Evolutionary conservation across 2,113 vertebrate species (phyloP).

Genomic region (Sclerurus mexicanus): DNA sequence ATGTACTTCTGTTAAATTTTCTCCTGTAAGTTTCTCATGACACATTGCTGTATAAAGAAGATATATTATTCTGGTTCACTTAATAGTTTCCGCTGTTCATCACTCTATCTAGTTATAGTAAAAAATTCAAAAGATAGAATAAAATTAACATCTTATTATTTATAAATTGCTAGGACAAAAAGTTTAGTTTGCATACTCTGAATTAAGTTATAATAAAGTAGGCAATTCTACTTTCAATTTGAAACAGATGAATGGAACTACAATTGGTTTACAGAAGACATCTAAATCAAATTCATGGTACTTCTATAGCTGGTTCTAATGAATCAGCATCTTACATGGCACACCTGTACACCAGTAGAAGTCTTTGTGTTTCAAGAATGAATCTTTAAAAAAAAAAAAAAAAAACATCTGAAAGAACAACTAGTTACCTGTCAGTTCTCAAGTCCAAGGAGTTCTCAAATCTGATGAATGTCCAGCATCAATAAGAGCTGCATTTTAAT

Average conservation of each 20-base stretch:
- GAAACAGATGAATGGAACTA: not conserved
- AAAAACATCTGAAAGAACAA: not conserved
- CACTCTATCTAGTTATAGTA: not conserved
- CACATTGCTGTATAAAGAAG: not conserved
- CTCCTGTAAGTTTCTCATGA: not conserved
- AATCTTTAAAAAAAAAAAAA: not conserved
- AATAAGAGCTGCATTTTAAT: not conserved
- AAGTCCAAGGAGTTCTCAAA: not conserved
- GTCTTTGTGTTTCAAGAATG: not conserved
- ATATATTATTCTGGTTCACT: not conserved
- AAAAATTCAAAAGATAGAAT: not conserved
- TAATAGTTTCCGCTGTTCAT: not conserved
- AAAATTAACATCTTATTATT: not conserved
- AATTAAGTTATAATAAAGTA: not conserved
- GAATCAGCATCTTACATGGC: not conserved
- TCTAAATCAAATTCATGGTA: not conserved
- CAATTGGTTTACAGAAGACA: not conserved
- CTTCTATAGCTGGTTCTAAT: not conserved
- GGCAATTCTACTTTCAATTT: not conserved
- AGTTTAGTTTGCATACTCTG: not conserved
- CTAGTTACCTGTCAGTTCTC: not conserved
- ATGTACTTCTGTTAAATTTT: not conserved
- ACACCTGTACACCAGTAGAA: not conserved
- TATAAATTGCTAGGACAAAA: not conserved
- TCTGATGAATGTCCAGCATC: not conserved